Evolutionary conservation across 2,113 vertebrate species (phyloP).

Genomic region (Romanogobio albipinnatus): DNA sequence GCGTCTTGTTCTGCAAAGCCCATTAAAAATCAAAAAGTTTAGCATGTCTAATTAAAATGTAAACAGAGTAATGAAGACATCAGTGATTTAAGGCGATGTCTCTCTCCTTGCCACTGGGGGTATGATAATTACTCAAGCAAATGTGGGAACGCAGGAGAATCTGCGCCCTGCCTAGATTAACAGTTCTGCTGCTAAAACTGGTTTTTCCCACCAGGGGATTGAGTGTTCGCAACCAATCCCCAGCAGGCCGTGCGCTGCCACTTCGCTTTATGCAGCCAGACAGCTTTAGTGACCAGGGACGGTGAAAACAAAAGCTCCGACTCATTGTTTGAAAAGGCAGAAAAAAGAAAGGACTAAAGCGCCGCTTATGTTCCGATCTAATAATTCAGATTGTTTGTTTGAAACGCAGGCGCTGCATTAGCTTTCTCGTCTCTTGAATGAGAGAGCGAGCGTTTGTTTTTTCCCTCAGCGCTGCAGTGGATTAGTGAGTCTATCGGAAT

Average conservation of each 20-base stretch:
- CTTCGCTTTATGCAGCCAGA: conserved; percentile 70
- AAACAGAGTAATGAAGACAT: conserved; percentile 98
- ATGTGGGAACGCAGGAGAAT: conserved; percentile 93
- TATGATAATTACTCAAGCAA: conserved; percentile 97
- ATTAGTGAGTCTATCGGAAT: conserved; percentile 1
- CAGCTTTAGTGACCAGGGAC: conserved; percentile 61
- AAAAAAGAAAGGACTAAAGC: conserved; percentile 62
- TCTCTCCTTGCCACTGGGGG: conserved; percentile 91
- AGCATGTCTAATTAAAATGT: conserved; percentile 98
- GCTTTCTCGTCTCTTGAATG: conserved; percentile 45
- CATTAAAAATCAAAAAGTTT: conserved; percentile 85
- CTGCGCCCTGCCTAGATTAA: conserved; percentile 96
- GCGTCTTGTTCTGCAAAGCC: conserved; percentile 73
- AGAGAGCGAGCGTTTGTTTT: conserved; percentile 42
- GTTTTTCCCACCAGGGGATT: conserved; percentile 88
- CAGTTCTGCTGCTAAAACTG: conserved; percentile 95
- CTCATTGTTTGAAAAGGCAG: conserved; percentile 65
- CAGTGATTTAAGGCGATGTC: conserved; percentile 97
- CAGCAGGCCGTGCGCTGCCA: conserved; percentile 74
- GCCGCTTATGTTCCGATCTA: conserved; percentile 51
- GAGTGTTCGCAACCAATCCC: conserved; percentile 86
- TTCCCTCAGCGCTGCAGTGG: background rate
- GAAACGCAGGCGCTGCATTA: conserved; percentile 62
- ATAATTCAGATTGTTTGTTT: conserved; percentile 62
- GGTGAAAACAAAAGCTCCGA: conserved; percentile 70